Base-by-base conservation (phyloP, 2,888 invertebrate species). In the Acleris literana region DNA sequence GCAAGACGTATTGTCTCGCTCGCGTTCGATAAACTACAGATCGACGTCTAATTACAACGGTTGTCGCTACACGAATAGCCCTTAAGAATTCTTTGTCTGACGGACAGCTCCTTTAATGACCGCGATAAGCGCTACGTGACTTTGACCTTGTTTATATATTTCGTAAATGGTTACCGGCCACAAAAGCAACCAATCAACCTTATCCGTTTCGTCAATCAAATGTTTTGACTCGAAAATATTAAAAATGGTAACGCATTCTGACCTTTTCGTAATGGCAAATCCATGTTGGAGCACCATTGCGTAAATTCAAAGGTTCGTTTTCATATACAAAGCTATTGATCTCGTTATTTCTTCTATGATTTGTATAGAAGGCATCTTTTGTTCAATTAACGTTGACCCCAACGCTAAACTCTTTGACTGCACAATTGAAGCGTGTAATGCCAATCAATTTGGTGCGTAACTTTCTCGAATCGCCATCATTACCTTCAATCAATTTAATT, bases 21-120 rank as follows among this genome's bases (percentile, higher is more conserved):
- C 85, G 85, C 86, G 88, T 85, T 84, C 77, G 79, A 88, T 87
- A 82, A 81, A 81, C 76, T 79, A 80, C 78, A 79, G 77, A 72
- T 75, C 44, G 64, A 64, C 62, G 68, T 64, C 61, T 68, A 68
- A 68, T 68, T 65, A 62, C 43, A 22, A 18, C 25, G 57, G 49
- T 57, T 44, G 68, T 58, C 61, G 58, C 65, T 58, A 58, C 68
- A 58, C 55, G 68, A 68, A 65, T 68, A 68, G 63, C 62, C 63
- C 65, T 62, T 58, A 57, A 62, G 61, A 65, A 68, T 65, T 68
- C 68, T 62, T 68, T 62, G 53, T 57, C 57, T 58, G 58, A 43
- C 58, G 55, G 62, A 61, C 63, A 67, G 66, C 60, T 65, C 68
- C 68, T 64, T 68, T 68, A 68, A 68, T 59, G 68, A 68, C 61